Conservation (phyloP, 2,797 vertebrate genomes). For the Sebastes hopkinsi region DNA sequence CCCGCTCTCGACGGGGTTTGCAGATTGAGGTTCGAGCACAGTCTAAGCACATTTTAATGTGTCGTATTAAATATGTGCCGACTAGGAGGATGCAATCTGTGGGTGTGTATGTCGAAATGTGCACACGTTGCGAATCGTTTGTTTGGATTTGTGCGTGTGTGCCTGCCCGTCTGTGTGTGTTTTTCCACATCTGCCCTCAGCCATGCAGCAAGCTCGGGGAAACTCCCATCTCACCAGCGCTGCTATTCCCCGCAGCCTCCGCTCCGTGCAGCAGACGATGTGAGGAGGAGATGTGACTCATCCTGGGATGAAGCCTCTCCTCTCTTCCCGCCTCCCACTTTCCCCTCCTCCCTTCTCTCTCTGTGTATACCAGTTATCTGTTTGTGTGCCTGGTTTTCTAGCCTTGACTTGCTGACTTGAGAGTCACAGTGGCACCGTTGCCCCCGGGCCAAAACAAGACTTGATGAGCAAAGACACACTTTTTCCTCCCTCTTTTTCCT, state of each 20-base stretch:
- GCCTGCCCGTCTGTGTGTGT: constrained; percentile 31
- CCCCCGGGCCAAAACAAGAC: constrained; percentile 80
- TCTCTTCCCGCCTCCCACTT: constrained; percentile 44
- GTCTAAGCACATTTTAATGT: not conserved
- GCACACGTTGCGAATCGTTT: constrained; percentile 1
- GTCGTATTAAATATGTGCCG: not conserved
- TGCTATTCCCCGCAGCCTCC: constrained; percentile 48
- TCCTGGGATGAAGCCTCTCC: constrained; percentile 47
- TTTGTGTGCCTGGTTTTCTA: constrained; percentile 62
- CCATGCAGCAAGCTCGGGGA: constrained; percentile 42
- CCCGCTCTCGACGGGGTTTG: not conserved
- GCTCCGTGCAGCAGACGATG: constrained; percentile 34
- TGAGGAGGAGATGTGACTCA: constrained; percentile 64
- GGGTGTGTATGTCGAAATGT: not conserved
- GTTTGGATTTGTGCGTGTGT: not conserved
- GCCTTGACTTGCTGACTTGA: constrained; percentile 65
- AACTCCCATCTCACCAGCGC: constrained; percentile 58
- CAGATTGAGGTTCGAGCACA: not conserved
- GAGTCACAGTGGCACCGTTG: constrained; percentile 72
- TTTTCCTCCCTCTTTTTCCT: constrained; percentile 40
- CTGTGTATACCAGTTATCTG: constrained; percentile 42
- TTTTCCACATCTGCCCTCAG: constrained; percentile 29
- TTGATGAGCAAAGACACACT: constrained; percentile 68
- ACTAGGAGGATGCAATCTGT: not conserved
- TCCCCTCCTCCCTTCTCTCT: constrained; percentile 2